Conservation (phyloP, 2,888 invertebrate species). For the Acleris literana region DNA sequence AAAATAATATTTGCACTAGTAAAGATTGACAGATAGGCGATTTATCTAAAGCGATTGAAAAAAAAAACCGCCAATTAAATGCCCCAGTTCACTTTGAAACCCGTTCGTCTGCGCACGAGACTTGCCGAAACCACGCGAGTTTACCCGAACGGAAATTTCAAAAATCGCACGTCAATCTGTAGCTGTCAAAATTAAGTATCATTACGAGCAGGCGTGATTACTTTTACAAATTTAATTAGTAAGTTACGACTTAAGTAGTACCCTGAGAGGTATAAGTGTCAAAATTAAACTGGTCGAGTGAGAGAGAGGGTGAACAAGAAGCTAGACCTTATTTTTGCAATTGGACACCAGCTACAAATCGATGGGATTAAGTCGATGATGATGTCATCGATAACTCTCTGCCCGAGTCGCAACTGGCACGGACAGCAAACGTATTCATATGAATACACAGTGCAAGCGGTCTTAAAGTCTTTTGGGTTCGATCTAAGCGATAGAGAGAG, state of each 20-base stretch:
- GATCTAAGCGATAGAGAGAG: too few species aligned
- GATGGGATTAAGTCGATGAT: constrained; percentile 9
- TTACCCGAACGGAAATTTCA: constrained; percentile 34
- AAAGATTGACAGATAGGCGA: constrained; percentile 60
- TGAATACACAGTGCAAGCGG: too few species aligned
- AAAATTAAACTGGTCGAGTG: constrained; percentile 25
- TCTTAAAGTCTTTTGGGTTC: too few species aligned
- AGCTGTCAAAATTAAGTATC: constrained; percentile 40
- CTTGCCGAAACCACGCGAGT: constrained; percentile 17
- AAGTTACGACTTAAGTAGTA: constrained; percentile 45
- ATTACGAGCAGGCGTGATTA: constrained; percentile 45
- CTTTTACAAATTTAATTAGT: constrained; percentile 54
- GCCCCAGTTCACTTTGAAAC: constrained; percentile 61
- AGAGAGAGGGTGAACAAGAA: constrained; percentile 27
- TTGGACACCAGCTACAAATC: constrained; percentile 8
- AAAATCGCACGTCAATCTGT: constrained; percentile 52
- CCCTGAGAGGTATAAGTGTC: constrained; percentile 43
- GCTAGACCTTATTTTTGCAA: constrained; percentile 16
- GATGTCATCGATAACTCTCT: constrained; percentile 17
- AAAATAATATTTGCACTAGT: constrained; percentile 43
- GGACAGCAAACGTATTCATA: neutral
- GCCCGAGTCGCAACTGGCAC: neutral
- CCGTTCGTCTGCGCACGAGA: constrained; percentile 31
- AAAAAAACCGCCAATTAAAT: constrained; percentile 48
- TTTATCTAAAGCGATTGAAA: constrained; percentile 53